phyloP scores from a whole-genome alignment of 2,113 vertebrate genomes.

The Cynopterus brachyotis region DNA sequence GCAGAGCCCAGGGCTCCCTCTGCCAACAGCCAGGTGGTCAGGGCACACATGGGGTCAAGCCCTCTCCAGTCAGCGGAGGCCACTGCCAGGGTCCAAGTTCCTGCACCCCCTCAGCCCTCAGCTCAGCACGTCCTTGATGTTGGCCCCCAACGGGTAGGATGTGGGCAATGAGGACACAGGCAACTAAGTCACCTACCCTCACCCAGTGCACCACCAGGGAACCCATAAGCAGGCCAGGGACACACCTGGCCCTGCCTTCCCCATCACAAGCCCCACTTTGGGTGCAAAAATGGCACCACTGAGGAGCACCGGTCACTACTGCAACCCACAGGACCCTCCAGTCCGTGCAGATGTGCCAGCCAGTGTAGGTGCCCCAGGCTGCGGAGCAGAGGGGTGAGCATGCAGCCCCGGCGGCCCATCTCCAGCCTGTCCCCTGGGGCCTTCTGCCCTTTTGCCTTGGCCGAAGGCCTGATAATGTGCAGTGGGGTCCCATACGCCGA shows the following conservation, averaged over 20 bases:
- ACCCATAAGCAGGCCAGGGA: not conserved
- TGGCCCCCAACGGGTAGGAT: not conserved
- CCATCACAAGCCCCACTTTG: not conserved
- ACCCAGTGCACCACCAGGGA: not conserved
- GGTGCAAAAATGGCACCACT: not conserved
- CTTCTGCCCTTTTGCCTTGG: not conserved
- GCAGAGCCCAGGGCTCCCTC: slow-evolving; percentile 42
- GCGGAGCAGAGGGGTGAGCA: not conserved
- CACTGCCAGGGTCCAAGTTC: slow-evolving; percentile 50
- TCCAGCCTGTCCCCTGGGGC: not conserved
- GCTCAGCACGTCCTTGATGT: not conserved
- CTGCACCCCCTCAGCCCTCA: not conserved
- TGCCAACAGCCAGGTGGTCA: slow-evolving; percentile 62
- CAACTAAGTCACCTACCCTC: not conserved
- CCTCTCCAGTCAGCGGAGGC: slow-evolving; percentile 60
- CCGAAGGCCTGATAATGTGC: not conserved
- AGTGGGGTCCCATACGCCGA: not conserved
- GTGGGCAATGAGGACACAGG: not conserved
- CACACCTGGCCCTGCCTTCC: not conserved
- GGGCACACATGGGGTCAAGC: not conserved
- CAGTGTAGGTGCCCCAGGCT: no score
- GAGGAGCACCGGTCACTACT: fast-evolving
- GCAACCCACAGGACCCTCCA: not conserved
- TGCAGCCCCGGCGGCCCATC: fast-evolving
- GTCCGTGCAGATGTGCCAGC: no score